Percentiles rank a stretch among this genome's conserved stretches.
phyloP scores from a whole-genome alignment of 2,113 vertebrate species.

The Bungarus multicinctus region DNA sequence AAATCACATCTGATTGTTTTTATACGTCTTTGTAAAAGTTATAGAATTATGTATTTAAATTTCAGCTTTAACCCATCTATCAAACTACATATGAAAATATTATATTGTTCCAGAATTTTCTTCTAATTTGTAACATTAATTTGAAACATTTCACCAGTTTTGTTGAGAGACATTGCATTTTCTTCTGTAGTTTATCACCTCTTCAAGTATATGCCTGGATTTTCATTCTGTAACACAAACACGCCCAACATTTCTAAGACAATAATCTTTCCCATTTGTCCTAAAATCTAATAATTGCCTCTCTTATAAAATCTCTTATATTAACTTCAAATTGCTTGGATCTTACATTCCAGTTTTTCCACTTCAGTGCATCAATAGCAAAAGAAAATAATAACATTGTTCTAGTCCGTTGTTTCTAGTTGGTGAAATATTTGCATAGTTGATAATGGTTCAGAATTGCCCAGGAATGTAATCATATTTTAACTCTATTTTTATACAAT shows the following conservation, averaged over 20 bases:
- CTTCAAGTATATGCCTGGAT: neutral
- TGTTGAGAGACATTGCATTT: neutral
- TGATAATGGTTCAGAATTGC: neutral
- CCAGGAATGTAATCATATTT: neutral
- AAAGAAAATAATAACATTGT: neutral
- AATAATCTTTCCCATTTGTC: neutral
- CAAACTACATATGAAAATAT: neutral
- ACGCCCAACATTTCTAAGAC: neutral
- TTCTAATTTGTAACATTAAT: neutral
- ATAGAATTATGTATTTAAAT: neutral
- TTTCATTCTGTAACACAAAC: neutral
- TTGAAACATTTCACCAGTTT: neutral
- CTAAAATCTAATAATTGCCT: neutral
- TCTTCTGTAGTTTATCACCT: neutral
- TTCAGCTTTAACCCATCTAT: neutral
- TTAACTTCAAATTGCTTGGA: neutral
- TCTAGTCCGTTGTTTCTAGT: neutral
- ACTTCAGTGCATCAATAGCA: neutral
- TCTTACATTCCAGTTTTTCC: neutral
- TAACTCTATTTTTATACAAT: neutral
- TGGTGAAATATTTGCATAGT: neutral
- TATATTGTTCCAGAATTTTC: neutral
- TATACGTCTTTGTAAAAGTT: neutral
- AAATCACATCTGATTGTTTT: neutral
- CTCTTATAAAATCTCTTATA: neutral